These are phyloP conservation scores for Osmerus eperlanus DNA, from an alignment of 2,113 vertebrate genomes.

Conservation along the genomic window DNA sequence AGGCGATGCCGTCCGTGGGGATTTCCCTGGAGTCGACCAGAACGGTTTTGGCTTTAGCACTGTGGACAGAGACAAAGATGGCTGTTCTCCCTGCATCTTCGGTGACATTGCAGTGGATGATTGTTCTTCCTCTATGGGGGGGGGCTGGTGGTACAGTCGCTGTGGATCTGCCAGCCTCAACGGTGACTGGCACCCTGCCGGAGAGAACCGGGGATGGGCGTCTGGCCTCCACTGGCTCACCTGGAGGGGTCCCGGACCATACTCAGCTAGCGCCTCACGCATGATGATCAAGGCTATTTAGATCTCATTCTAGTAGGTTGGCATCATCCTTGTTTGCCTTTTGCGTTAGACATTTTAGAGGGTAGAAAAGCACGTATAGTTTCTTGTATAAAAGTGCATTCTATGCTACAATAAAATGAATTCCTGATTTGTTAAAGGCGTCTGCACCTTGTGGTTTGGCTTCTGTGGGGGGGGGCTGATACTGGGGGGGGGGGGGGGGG, in stretches of 20 bases:
- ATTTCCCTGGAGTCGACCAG: conserved; percentile 36
- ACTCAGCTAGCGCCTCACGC: conserved; percentile 51
- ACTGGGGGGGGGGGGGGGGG: no score
- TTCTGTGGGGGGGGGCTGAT: no score
- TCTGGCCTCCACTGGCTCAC: conserved; percentile 68
- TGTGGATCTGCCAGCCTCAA: conserved; percentile 63
- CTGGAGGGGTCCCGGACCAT: conserved; percentile 47
- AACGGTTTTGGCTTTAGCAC: conserved; percentile 68
- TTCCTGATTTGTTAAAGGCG: no score
- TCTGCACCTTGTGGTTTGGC: no score
- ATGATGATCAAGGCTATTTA: conserved; percentile 39
- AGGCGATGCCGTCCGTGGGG: conserved; percentile 62
- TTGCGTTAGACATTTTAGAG: no score
- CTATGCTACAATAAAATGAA: no score
- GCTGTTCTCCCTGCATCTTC: conserved; percentile 54
- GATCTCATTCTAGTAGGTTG: no score
- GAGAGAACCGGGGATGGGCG: conserved; percentile 43
- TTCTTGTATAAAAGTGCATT: no score
- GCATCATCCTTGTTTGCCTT: no score
- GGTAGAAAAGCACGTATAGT: no score
- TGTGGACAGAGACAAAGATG: conserved; percentile 52
- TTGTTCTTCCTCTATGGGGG: conserved; percentile 8
- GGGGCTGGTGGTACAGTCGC: conserved; percentile 65
- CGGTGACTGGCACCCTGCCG: conserved; percentile 47
- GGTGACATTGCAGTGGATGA: conserved; percentile 15